Evolutionary conservation across 2,888 invertebrate genomes (phyloP).

Genomic region (Aphidius colemani): DNA sequence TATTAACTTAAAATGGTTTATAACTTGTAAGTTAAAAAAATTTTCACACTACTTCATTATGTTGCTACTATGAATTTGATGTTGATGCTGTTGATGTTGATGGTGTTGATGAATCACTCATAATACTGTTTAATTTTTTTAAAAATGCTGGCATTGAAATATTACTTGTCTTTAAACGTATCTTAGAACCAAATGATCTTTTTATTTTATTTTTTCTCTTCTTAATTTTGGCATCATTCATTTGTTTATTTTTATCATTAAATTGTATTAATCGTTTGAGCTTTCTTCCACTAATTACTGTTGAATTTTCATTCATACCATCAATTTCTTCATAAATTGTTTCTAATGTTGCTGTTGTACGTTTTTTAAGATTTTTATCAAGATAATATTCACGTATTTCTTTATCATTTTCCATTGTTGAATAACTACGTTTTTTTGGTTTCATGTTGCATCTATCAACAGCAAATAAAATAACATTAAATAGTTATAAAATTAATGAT

Average conservation of each 20-base stretch:
- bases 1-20: too few relatives aligned
- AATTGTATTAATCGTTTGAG: slow-evolving; percentile 67
- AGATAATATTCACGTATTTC: slow-evolving; percentile 65
- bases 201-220: slow-evolving; percentile 67
- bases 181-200: slow-evolving; percentile 63
- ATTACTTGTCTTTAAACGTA: slow-evolving; percentile 62
- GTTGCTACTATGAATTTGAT: too few relatives aligned
- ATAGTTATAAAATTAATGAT: slow-evolving; percentile 6
- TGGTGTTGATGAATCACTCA: slow-evolving; percentile 30
- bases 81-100: too few relatives aligned
- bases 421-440: slow-evolving; percentile 47
- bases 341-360: slow-evolving; percentile 64
- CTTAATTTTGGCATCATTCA: slow-evolving; percentile 62
- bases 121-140: slow-evolving; percentile 63
- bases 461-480: slow-evolving; percentile 14
- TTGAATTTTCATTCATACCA: slow-evolving; percentile 57
- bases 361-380: slow-evolving; percentile 64
- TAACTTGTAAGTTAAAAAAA: too few relatives aligned
- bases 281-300: slow-evolving; percentile 64
- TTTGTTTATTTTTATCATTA: slow-evolving; percentile 54
- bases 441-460: slow-evolving; percentile 47
- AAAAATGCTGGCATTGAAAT: slow-evolving; percentile 66
- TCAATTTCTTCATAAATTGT: slow-evolving; percentile 69
- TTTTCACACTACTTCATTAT: too few relatives aligned
- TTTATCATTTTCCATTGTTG: slow-evolving; percentile 46